phyloP scores from a whole-genome alignment of 2,113 vertebrate species.

The Micromys minutus region DNA sequence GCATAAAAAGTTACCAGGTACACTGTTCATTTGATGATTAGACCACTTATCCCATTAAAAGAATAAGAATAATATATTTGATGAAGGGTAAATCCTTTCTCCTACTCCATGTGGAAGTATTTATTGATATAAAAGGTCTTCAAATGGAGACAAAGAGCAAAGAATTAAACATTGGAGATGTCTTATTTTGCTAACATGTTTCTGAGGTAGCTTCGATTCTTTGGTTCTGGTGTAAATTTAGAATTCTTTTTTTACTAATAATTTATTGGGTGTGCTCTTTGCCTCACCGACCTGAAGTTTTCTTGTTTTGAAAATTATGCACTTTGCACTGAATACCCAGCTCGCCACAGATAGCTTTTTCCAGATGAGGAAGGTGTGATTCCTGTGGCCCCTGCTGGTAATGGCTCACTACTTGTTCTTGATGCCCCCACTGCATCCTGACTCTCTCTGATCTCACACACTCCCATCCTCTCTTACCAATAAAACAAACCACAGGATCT shows the following conservation, averaged over 20 bases:
- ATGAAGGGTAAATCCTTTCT: background rate
- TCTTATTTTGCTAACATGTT: background rate
- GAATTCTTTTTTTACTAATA: background rate
- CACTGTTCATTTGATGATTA: background rate
- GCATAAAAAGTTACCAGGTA: background rate
- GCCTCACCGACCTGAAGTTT: background rate
- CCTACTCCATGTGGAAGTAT: background rate
- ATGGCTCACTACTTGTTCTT: background rate
- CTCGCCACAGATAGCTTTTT: background rate
- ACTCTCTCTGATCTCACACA: accelerated
- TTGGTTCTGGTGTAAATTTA: background rate
- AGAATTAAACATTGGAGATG: background rate
- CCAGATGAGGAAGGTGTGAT: background rate
- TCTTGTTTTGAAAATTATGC: background rate
- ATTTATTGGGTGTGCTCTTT: background rate
- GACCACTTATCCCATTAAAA: background rate
- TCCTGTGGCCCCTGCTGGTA: background rate
- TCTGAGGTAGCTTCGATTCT: background rate
- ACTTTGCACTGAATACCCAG: background rate
- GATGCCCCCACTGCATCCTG: background rate
- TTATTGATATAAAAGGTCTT: background rate
- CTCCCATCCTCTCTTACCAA: background rate
- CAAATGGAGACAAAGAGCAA: background rate
- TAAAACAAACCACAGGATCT: too few relatives aligned
- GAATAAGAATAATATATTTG: background rate